phyloP scores from a whole-genome alignment of 2,113 vertebrate species.

The Chrysochloris asiatica region DNA sequence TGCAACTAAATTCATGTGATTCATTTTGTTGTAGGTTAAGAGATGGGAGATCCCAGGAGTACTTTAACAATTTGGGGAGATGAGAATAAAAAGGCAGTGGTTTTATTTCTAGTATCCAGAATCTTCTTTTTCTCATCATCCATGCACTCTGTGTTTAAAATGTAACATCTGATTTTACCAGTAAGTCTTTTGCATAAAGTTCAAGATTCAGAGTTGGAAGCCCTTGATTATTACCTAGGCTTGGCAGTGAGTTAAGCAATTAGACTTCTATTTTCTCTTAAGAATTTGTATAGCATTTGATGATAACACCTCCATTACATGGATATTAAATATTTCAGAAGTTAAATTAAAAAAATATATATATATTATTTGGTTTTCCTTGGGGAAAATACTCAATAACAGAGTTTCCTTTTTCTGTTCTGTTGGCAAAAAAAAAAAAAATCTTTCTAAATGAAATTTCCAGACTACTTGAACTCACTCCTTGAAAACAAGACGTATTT shows the following conservation, averaged over 20 bases:
- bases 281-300: conserved; percentile 10
- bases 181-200: neutral
- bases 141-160: conserved; percentile 1
- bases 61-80: neutral
- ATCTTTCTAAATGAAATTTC: conserved; percentile 43
- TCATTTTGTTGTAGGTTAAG: neutral
- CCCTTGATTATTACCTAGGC: neutral
- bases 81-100: neutral
- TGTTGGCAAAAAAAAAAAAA: conserved; percentile 23
- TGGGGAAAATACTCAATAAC: neutral
- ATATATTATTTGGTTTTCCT: conserved; percentile 37
- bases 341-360: conserved; percentile 29
- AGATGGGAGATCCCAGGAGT: neutral
- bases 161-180: neutral
- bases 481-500: neutral
- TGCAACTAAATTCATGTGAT: neutral
- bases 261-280: conserved; percentile 24
- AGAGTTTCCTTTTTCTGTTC: conserved; percentile 27
- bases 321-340: conserved; percentile 8
- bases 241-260: neutral
- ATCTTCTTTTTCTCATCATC: conserved; percentile 8
- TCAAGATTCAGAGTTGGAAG: conserved; percentile 8
- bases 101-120: neutral
- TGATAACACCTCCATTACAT: neutral
- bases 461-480: conserved; percentile 17